A percentile compares a stretch with the other conserved stretches of the same genome.
Conservation (phyloP, 92 coral and sea anemone species). For the Plumapathes pennacea region DNA sequence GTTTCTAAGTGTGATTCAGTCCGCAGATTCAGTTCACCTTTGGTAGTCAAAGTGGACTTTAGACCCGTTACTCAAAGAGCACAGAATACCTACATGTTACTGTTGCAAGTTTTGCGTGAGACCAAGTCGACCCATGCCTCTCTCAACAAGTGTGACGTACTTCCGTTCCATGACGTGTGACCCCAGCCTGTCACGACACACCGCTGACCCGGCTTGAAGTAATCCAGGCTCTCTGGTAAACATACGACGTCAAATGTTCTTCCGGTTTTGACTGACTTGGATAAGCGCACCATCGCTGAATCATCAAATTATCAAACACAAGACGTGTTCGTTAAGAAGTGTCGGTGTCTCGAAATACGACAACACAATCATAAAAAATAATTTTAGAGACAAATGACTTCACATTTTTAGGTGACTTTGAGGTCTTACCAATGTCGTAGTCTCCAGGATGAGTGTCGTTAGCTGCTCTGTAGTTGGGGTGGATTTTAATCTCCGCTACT, state of each 20-base stretch:
- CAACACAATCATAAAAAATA: too few relatives aligned
- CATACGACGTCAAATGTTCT: conserved; percentile 67
- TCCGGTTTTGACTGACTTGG: conserved; percentile 56
- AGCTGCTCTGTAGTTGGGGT: conserved; percentile 71
- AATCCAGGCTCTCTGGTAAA: conserved; percentile 62
- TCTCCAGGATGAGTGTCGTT: conserved; percentile 88
- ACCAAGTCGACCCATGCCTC: conserved; percentile 95
- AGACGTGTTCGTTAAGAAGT: too few relatives aligned
- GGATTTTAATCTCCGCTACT: conserved; percentile 66
- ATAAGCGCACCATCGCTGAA: conserved; percentile 79
- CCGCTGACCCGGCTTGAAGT: conserved; percentile 76
- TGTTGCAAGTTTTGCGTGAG: conserved; percentile 73
- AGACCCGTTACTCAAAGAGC: too few relatives aligned
- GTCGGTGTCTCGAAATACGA: too few relatives aligned
- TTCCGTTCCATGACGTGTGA: conserved; percentile 84
- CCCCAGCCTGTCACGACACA: conserved; percentile 98
- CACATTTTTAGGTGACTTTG: too few relatives aligned
- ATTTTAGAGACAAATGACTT: too few relatives aligned
- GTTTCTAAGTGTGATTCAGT: too few relatives aligned
- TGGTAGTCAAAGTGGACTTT: too few relatives aligned
- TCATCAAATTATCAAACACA: background rate
- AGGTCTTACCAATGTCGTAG: conserved; percentile 83
- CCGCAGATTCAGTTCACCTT: too few relatives aligned
- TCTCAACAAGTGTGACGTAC: conserved; percentile 63
- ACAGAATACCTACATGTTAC: conserved; percentile 58